phyloP scores from a whole-genome alignment of 1,140 invertebrate species.

The Philopotamus ludificatus region DNA sequence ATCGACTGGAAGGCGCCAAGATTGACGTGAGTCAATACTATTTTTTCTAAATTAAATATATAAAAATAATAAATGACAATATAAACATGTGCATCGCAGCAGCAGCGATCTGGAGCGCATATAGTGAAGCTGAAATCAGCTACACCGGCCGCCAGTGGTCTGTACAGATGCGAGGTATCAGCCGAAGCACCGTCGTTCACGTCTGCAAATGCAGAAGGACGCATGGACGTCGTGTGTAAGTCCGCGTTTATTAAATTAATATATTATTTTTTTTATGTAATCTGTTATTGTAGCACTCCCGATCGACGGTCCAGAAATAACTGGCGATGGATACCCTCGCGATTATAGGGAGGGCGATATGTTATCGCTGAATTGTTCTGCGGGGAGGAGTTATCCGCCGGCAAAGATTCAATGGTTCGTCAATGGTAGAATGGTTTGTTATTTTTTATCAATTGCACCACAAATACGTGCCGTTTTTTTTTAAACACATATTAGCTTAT shows the following conservation, averaged over 20 bases:
- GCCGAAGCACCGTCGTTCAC: constrained; percentile 68
- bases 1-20: constrained; percentile 63
- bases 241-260: background rate
- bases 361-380: constrained; percentile 73
- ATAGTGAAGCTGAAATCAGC: constrained; percentile 61
- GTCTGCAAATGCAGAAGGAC: constrained; percentile 60
- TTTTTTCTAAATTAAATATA: background rate
- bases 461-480: no score
- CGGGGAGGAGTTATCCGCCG: constrained; percentile 67
- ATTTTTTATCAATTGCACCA: no score
- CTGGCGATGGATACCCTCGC: constrained; percentile 63
- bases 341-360: constrained; percentile 72
- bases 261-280: constrained; percentile 9
- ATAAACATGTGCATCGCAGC: constrained; percentile 44
- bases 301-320: constrained; percentile 66
- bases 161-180: constrained; percentile 71
- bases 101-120: constrained; percentile 55
- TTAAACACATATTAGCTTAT: no score
- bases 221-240: constrained; percentile 70
- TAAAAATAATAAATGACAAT: background rate
- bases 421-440: constrained; percentile 69
- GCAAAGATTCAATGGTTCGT: constrained; percentile 72
- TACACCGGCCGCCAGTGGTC: constrained; percentile 62
- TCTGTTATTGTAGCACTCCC: constrained; percentile 61
- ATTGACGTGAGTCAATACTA: constrained; percentile 62